Evolutionary conservation across 2,888 invertebrate species (phyloP).

Genomic region (Oscheius sp.): DNA sequence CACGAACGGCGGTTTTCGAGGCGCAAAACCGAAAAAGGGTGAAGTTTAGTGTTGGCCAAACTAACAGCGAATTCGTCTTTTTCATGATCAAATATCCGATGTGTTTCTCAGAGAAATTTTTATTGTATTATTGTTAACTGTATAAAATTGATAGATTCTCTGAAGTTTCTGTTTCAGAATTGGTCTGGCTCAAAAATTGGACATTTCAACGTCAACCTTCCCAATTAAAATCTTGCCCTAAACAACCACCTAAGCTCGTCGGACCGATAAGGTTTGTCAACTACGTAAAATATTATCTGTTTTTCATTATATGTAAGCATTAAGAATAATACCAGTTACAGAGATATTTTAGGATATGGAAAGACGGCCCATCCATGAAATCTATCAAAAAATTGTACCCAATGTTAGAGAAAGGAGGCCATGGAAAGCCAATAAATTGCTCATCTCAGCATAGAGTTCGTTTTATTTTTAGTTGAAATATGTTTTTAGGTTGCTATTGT

Average conservation of each 20-base stretch:
- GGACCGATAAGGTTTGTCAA: constrained; percentile 33
- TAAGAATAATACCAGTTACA: no score
- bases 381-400: constrained; percentile 77
- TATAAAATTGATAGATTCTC: no score
- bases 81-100: no score
- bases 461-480: not conserved
- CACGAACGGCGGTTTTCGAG: no score
- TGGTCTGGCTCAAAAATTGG: constrained; percentile 19
- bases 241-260: constrained; percentile 31
- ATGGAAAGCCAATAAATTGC: constrained; percentile 82
- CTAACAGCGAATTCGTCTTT: no score
- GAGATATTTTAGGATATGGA: constrained; percentile 62
- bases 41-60: no score
- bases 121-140: no score
- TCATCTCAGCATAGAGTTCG: constrained; percentile 79
- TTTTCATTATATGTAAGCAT: no score
- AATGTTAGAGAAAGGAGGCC: constrained; percentile 85
- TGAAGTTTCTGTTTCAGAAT: no score
- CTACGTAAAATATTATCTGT: no score
- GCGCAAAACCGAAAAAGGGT: no score
- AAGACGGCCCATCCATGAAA: constrained; percentile 77
- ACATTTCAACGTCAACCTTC: constrained; percentile 9
- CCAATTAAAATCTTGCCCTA: constrained; percentile 14
- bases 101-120: no score
- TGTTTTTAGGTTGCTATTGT: constrained; percentile 81